A percentile compares a stretch with the other conserved stretches of the same genome.
These are phyloP conservation scores for Scomberomorus guttatus DNA, from an alignment of 2,797 vertebrate genomes.

Conservation along the genomic window DNA sequence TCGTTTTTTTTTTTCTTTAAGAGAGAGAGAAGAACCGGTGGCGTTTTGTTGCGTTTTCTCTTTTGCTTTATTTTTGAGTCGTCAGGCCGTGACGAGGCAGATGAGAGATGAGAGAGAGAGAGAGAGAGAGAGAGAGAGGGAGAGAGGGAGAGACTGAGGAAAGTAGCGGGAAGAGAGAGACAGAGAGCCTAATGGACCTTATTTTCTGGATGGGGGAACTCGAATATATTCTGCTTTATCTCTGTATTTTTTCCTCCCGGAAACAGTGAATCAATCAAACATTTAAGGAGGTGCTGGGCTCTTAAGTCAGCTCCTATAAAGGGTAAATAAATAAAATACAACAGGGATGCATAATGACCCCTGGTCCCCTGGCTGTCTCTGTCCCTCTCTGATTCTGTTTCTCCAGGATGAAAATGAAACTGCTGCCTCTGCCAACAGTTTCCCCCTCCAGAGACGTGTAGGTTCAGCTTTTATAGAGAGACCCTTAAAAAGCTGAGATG, in stretches of 20 bases:
- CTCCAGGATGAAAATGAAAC: constrained; percentile 67
- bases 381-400: constrained; percentile 59
- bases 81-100: constrained; percentile 78
- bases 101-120: constrained; percentile 67
- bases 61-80: constrained; percentile 78
- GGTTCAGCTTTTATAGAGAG: constrained; percentile 48
- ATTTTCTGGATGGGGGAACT: constrained; percentile 87
- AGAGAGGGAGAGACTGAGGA: constrained; percentile 50
- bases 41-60: constrained; percentile 68
- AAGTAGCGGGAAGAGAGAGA: constrained; percentile 61
- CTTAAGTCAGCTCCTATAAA: constrained; percentile 74
- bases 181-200: constrained; percentile 82
- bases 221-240: constrained; percentile 84
- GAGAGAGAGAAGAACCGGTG: constrained; percentile 29
- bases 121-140: constrained; percentile 18
- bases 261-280: constrained; percentile 83
- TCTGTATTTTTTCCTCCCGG: constrained; percentile 70
- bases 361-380: constrained; percentile 59
- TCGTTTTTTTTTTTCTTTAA: background rate
- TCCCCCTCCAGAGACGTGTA: constrained; percentile 55
- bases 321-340: constrained; percentile 79
- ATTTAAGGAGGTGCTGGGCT: constrained; percentile 73
- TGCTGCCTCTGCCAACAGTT: constrained; percentile 63
- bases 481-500: constrained; percentile 52
- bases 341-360: constrained; percentile 75